Evolutionary conservation across 2,797 vertebrate genomes (phyloP), one percentile per base, ranked within the genome.

Genomic region (Rhinoraja longicauda): DNA sequence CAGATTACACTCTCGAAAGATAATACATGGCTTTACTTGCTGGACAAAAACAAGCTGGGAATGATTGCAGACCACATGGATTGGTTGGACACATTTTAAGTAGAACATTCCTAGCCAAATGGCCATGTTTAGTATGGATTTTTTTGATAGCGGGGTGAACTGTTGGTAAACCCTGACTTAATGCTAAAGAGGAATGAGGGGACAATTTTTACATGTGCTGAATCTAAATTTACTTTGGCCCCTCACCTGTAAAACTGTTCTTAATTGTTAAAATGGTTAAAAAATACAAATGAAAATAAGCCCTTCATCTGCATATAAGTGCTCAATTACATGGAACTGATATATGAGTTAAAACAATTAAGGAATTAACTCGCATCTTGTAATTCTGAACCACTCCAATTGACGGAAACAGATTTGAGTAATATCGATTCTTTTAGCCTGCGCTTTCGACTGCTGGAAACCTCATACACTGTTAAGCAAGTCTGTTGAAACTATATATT

Each of bases 11-110:
- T 21, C 26, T 90, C 19, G 53, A 45, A 29, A 29, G 84, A 53
- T 73, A 92, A 73, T 45, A n/a, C 36, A n/a, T 75, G 24, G 45
- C 90, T 75, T 53, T 73, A n/a, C 67, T 73, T 24, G 39, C 90
- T 19, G n/a, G 90, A 19, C 70, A 75, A 75, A 91, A 92, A 24
- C 45, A 53, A 75, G 67, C 72, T 92, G 90, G 45, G 36, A 73
- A 75, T 75, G 72, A 92, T 75, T 53, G 67, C 90, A 92, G 39
- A 45, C 13, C 26, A 75, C 90, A n/a, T 88, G 45, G 88, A 72
- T 72, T 91, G 21, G 19, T 91, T 32, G 19, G 39, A 75, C 72
- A 73, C 6, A 6, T 75, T 75, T 75, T 10, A 73, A 92, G 24
- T 12, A 53, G 19, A 19, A 70, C 90, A 15, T 53, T 92, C 59